phyloP scores from a whole-genome alignment of 1,140 invertebrate genomes.

The Drosophila melanica region DNA sequence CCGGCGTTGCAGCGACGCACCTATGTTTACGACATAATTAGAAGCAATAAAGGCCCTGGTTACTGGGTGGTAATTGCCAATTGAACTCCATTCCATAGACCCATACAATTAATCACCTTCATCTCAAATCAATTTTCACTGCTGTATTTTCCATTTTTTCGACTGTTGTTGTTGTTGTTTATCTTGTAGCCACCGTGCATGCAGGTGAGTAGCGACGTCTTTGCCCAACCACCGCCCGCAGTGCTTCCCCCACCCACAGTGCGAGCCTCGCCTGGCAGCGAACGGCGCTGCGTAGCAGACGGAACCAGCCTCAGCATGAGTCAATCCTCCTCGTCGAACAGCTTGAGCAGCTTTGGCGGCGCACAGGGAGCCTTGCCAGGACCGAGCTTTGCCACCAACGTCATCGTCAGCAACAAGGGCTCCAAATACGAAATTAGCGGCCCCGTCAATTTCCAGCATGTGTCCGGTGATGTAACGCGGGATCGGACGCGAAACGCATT shows the following conservation, averaged over 20 bases:
- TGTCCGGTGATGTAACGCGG: constrained; percentile 71
- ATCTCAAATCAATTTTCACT: constrained; percentile 16
- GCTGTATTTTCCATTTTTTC: constrained; percentile 19
- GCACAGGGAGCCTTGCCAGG: constrained; percentile 48
- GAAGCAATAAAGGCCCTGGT: constrained; percentile 73
- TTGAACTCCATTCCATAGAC: not conserved
- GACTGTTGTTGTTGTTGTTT: not conserved
- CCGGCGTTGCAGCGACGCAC: constrained; percentile 68
- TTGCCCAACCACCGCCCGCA: constrained; percentile 60
- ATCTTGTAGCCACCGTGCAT: constrained; percentile 67
- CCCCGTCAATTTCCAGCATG: constrained; percentile 70
- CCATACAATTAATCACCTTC: not conserved
- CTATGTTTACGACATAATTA: constrained; percentile 80
- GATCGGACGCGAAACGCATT: constrained; percentile 77
- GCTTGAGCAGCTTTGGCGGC: constrained; percentile 57
- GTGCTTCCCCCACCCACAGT: constrained; percentile 57
- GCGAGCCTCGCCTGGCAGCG: constrained; percentile 35
- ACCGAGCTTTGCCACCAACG: constrained; percentile 58
- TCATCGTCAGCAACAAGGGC: constrained; percentile 68
- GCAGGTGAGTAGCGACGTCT: constrained; percentile 68
- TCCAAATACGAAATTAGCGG: constrained; percentile 80
- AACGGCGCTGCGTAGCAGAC: constrained; percentile 11
- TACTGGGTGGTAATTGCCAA: constrained; percentile 77
- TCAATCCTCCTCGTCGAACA: constrained; percentile 56
- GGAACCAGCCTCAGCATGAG: constrained; percentile 47